Percentiles rank a stretch among this genome's conserved stretches.
phyloP scores from a whole-genome alignment of 1,140 invertebrate species.

The Orius insidiosus region DNA sequence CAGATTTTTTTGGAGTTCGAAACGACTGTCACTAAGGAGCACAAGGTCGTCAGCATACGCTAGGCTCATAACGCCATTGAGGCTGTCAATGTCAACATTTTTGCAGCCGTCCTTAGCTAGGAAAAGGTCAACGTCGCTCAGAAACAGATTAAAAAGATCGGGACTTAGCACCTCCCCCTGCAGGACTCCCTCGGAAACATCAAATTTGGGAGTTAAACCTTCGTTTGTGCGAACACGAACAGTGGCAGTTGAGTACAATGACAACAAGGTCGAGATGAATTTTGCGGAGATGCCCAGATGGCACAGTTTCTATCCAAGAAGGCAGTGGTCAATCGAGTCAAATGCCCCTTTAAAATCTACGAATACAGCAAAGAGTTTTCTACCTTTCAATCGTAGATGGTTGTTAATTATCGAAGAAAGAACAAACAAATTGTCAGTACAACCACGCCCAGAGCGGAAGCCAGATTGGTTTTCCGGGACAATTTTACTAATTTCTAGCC shows the following conservation, averaged over 20 bases:
- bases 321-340: slow-evolving; percentile 16
- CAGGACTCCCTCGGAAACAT: slow-evolving; percentile 17
- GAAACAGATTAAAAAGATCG: slow-evolving; percentile 18
- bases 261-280: slow-evolving; percentile 16
- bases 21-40: no score
- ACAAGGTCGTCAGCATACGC: slow-evolving; percentile 7
- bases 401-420: slow-evolving; percentile 12
- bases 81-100: slow-evolving; percentile 9
- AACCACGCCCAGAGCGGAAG: slow-evolving; percentile 13
- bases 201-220: neutral
- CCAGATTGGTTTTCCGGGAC: slow-evolving; percentile 18
- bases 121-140: slow-evolving; percentile 17
- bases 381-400: slow-evolving; percentile 8
- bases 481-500: slow-evolving; percentile 12
- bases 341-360: slow-evolving; percentile 20
- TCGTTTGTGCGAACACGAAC: slow-evolving; percentile 11
- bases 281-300: slow-evolving; percentile 18
- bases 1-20: neutral
- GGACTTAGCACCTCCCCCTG: slow-evolving; percentile 20
- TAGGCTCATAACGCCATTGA: slow-evolving; percentile 10
- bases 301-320: slow-evolving; percentile 17
- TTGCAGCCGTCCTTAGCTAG: slow-evolving; percentile 4
- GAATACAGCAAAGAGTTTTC: slow-evolving; percentile 18
- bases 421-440: slow-evolving; percentile 16
- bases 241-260: slow-evolving; percentile 17